Evolutionary conservation across 2,888 invertebrate species (phyloP), one percentile per base, ranked within the genome.

Genomic region (Tetragnatha montana): DNA sequence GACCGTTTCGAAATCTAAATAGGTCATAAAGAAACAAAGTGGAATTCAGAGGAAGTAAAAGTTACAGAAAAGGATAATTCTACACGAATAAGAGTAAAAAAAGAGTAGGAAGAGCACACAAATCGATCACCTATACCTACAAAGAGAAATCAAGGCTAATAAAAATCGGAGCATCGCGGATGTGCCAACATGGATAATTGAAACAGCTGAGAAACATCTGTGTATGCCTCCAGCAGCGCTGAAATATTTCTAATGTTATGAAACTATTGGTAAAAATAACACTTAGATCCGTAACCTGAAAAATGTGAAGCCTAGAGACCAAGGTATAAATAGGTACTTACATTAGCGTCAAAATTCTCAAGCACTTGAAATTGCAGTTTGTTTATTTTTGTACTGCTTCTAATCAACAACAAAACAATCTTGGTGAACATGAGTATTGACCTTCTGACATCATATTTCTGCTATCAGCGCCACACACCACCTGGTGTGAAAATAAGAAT

Each of bases 131-230:
- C 47, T 50, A 50, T 76, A 60, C 8, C 70, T 78, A 8, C 71
- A 51, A n/a, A 17, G 47, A 50, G 75, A 83, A 74, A 88, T 88
- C 88, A 88, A 88, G 83, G 83, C 49, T 83, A 89, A 85, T 86
- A 85, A 89, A 89, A 81, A 74, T 68, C 19, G 60, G 71, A 60
- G 71, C 85, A 89, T 84, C 81, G 89, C 89, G 84, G 89, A 89
- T 89, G 81, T 89, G 89, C 89, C 89, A 89, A 89, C 89, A 85
- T 89, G 89, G 89, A 89, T 89, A 85, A 86, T 81, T 71, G 75
- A 86, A 89, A 89, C 89, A 89, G 89, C 89, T 89, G 85, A 89
- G 85, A 81, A 81, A 60, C 81, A 85, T 81, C 81, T 84, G 83
- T 81, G 85, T 68, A 76, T 84, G 81, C 89, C 89, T 89, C 89